phyloP scores from a whole-genome alignment of 2,113 vertebrate species.

The Petrocephalus microphthalmus region DNA sequence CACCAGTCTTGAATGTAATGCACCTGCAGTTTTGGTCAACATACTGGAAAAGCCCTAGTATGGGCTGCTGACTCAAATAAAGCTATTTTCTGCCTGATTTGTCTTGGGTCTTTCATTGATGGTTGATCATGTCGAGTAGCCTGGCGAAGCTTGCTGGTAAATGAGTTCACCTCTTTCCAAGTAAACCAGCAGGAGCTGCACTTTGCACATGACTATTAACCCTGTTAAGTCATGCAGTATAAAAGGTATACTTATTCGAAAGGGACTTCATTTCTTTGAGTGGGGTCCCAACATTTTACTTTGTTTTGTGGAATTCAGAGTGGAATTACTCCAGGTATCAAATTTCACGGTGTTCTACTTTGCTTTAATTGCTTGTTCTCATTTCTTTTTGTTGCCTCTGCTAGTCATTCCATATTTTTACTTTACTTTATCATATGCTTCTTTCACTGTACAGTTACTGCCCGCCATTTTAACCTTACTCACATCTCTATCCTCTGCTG shows the following conservation, averaged over 20 bases:
- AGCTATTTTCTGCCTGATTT: slow-evolving; percentile 3
- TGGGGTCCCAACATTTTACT: neutral
- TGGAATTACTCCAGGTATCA: neutral
- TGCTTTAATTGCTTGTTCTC: neutral
- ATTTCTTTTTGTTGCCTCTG: neutral
- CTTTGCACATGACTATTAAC: neutral
- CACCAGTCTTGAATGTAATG: slow-evolving; percentile 11
- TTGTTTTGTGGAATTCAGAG: neutral
- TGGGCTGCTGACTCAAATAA: slow-evolving; percentile 6
- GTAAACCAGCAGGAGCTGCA: neutral
- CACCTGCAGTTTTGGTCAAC: slow-evolving; percentile 2
- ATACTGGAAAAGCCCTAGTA: neutral
- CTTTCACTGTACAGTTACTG: neutral
- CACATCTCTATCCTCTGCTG: neutral
- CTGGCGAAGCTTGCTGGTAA: neutral
- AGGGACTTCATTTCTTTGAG: neutral
- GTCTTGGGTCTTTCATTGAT: neutral
- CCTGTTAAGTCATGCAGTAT: neutral
- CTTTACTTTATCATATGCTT: neutral
- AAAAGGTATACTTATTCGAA: neutral
- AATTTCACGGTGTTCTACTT: neutral
- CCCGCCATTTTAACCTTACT: neutral
- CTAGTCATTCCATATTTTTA: neutral
- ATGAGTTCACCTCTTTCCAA: neutral
- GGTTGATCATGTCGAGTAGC: neutral